phyloP scores from a whole-genome alignment of 2,113 vertebrate genomes.

The Zosterops japonicus region DNA sequence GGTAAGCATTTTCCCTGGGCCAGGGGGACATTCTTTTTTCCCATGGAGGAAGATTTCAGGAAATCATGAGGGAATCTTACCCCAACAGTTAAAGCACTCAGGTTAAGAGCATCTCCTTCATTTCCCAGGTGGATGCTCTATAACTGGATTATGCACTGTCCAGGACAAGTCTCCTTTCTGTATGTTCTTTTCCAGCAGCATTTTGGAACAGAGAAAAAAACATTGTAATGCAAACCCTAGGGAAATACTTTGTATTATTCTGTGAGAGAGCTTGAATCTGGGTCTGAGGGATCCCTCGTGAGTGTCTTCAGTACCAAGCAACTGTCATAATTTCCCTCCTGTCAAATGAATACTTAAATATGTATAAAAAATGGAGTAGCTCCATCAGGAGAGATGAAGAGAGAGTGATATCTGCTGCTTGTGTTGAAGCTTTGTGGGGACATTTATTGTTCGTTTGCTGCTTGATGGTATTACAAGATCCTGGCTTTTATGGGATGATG shows the following conservation, averaged over 20 bases:
- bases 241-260: neutral
- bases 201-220: neutral
- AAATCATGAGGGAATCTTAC: neutral
- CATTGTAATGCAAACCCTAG: neutral
- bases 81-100: neutral
- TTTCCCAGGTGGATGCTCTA: neutral
- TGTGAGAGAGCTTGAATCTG: neutral
- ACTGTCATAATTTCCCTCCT: neutral
- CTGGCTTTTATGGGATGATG: neutral
- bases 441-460: neutral
- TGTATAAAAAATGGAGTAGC: constrained; percentile 26
- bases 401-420: neutral
- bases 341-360: constrained; percentile 55
- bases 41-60: neutral
- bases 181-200: neutral
- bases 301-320: neutral
- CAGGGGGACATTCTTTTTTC: neutral
- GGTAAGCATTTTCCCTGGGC: neutral
- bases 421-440: neutral
- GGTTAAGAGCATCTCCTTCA: neutral
- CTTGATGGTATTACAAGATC: neutral
- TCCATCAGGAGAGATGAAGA: neutral
- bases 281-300: neutral
- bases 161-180: neutral
- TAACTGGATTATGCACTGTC: neutral